Percentiles rank a stretch among this genome's conserved stretches.
phyloP scores from a whole-genome alignment of 2,797 vertebrate species.

The Cuculus canorus region DNA sequence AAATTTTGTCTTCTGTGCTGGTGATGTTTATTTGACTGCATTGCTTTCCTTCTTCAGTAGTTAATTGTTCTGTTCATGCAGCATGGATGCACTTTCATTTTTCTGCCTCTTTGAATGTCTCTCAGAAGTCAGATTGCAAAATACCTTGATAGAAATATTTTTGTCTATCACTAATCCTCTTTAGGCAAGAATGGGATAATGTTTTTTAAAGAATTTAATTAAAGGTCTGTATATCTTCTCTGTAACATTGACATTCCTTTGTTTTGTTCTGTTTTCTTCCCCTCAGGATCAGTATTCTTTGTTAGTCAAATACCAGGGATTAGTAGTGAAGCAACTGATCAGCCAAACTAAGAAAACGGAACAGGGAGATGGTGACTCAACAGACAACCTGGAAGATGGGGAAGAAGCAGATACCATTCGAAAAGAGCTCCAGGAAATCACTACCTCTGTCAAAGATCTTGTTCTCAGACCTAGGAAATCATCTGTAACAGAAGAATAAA shows the following conservation, averaged over 20 bases:
- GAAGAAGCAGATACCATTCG: constrained; percentile 74
- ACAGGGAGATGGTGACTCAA: constrained; percentile 68
- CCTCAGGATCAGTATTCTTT: constrained; percentile 90
- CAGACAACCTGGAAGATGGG: constrained; percentile 69
- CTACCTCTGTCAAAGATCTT: constrained; percentile 87
- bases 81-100: background rate
- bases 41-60: background rate
- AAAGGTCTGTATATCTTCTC: background rate
- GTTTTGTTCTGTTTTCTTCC: constrained; percentile 14
- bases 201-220: background rate
- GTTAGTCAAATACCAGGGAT: constrained; percentile 86
- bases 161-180: background rate
- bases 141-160: background rate
- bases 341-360: constrained; percentile 81
- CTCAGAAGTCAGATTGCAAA: background rate
- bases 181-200: background rate
- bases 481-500: constrained; percentile 85
- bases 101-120: background rate
- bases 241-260: background rate
- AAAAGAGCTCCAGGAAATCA: constrained; percentile 84
- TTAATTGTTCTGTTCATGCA: background rate
- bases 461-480: constrained; percentile 85
- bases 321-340: constrained; percentile 94
- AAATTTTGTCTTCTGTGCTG: background rate
- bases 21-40: background rate